A percentile compares a stretch with the other conserved stretches of the same genome.
These are phyloP conservation scores for Acrobeloides nanus DNA, from an alignment of 2,888 invertebrate species.

Conservation along the genomic window DNA sequence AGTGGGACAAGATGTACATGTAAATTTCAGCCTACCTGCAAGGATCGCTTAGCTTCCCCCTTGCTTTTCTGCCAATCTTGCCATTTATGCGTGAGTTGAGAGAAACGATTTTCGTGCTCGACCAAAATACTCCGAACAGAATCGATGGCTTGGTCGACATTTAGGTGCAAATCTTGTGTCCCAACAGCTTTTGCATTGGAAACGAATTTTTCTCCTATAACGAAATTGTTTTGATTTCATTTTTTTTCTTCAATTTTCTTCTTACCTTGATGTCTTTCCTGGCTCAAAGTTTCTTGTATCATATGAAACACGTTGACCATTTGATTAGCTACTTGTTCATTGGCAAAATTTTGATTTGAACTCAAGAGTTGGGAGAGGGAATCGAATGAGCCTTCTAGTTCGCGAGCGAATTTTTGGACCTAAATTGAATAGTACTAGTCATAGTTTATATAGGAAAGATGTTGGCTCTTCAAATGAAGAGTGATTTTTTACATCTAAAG, in stretches of 20 bases:
- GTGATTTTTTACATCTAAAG: too few species aligned
- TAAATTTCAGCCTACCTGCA: too few species aligned
- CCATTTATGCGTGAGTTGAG: constrained; percentile 38
- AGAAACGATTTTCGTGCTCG: constrained; percentile 38
- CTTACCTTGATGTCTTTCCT: constrained; percentile 43
- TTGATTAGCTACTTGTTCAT: constrained; percentile 38
- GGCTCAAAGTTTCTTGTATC: constrained; percentile 41
- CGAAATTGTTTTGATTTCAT: background rate
- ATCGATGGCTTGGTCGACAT: constrained; percentile 28
- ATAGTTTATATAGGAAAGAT: too few species aligned
- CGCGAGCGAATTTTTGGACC: constrained; percentile 43
- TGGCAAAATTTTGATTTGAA: constrained; percentile 30
- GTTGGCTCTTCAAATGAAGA: too few species aligned
- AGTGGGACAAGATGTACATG: too few species aligned
- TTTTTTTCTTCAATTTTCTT: background rate
- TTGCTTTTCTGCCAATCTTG: constrained; percentile 28
- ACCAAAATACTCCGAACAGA: constrained; percentile 31
- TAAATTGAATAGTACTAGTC: constrained; percentile 16
- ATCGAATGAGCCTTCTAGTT: constrained; percentile 42
- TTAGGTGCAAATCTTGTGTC: constrained; percentile 15
- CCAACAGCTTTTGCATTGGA: constrained; percentile 12
- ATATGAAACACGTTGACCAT: constrained; percentile 46
- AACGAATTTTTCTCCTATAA: constrained; percentile 40
- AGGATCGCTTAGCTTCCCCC: constrained; percentile 5
- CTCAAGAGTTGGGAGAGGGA: constrained; percentile 36